Conservation (phyloP, 2,888 invertebrate species). For the Drosophila algonquin region DNA sequence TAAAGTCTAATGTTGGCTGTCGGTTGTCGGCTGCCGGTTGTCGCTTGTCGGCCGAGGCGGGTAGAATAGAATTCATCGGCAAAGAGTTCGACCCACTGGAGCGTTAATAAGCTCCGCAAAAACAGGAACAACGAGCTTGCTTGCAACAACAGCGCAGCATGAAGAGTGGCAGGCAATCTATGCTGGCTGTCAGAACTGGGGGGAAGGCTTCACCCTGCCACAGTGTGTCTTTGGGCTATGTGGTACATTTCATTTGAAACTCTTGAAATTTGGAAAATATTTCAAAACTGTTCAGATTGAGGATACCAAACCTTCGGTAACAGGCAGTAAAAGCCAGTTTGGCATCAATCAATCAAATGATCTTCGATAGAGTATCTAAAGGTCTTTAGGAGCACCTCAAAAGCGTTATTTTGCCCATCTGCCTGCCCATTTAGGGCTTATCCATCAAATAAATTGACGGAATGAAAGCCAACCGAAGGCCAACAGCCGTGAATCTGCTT, state of each 20-base stretch:
- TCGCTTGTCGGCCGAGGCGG: slow-evolving; percentile 3
- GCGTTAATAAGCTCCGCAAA: slow-evolving; percentile 64
- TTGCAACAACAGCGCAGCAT: background rate
- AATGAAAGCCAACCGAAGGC: slow-evolving; percentile 22
- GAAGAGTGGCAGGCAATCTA: slow-evolving; percentile 34
- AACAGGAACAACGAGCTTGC: background rate
- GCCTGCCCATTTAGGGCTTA: background rate
- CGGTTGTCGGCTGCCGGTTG: slow-evolving; percentile 6
- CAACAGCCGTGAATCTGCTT: slow-evolving; percentile 11
- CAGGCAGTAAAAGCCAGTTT: background rate
- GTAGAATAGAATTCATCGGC: slow-evolving; percentile 12
- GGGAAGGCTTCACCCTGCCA: background rate
- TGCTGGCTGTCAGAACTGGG: slow-evolving; percentile 29
- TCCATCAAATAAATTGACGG: slow-evolving; percentile 25
- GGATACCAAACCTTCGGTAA: background rate
- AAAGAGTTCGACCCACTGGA: slow-evolving; percentile 42
- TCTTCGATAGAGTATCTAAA: background rate
- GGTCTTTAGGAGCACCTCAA: background rate
- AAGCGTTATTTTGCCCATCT: no score
- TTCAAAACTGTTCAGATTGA: background rate
- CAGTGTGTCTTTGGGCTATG: background rate
- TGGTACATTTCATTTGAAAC: background rate
- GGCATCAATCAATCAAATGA: background rate
- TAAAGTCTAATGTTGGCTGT: slow-evolving; percentile 28
- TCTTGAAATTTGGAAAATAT: no score